Conservation (phyloP, 2,797 vertebrate species). For the Saguinus oedipus region DNA sequence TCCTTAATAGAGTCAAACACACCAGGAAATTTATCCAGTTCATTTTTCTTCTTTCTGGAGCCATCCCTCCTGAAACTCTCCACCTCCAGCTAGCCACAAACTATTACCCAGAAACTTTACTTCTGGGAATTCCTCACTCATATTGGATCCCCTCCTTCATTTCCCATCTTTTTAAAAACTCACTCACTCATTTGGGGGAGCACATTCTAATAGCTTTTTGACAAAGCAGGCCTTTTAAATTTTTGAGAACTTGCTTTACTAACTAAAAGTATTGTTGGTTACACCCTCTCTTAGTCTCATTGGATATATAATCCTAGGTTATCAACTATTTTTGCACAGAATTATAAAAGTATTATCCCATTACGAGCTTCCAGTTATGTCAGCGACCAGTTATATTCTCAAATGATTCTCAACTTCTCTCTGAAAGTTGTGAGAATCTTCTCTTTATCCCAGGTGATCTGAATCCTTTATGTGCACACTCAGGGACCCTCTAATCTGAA, state of each 20-base stretch:
- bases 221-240: neutral
- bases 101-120: neutral
- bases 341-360: neutral
- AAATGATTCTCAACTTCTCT: neutral
- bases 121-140: neutral
- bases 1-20: neutral
- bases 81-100: neutral
- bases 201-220: neutral
- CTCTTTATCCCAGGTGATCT: neutral
- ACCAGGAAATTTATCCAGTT: neutral
- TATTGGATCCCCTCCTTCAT: neutral
- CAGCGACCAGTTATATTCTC: neutral
- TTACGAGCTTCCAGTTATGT: neutral
- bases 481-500: neutral
- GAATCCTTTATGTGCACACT: neutral
- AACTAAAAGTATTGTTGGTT: neutral
- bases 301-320: neutral
- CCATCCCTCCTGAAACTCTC: neutral
- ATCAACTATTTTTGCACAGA: neutral
- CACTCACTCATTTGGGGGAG: neutral
- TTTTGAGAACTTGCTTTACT: neutral
- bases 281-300: neutral
- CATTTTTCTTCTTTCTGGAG: neutral
- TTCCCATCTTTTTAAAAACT: neutral
- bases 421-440: neutral